phyloP scores from a whole-genome alignment of 2,888 invertebrate species.

The Parapristionchus giblindavisi region DNA sequence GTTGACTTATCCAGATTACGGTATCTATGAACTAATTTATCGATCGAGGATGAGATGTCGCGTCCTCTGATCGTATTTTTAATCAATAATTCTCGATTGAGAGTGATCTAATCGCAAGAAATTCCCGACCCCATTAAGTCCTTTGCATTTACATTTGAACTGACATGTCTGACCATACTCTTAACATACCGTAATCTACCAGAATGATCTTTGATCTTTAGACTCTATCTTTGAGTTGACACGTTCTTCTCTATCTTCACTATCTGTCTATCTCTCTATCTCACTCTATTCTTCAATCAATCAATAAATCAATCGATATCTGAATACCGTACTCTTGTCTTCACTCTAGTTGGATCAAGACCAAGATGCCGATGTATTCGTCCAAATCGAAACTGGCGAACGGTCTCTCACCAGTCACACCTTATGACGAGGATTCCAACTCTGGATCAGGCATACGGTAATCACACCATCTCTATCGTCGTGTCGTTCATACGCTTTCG shows the following conservation, averaged over 20 bases:
- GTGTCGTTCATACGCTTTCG: too few species aligned
- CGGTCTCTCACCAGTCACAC: not conserved
- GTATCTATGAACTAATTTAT: not conserved
- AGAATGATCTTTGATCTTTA: too few species aligned
- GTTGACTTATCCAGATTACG: conserved; percentile 14
- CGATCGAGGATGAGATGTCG: not conserved
- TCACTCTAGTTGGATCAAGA: conserved; percentile 32
- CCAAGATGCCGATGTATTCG: conserved; percentile 37
- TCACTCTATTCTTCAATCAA: too few species aligned
- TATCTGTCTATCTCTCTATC: too few species aligned
- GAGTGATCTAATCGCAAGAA: not conserved
- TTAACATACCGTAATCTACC: conserved; percentile 17
- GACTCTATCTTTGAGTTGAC: too few species aligned
- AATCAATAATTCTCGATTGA: not conserved
- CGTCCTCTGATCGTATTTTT: not conserved
- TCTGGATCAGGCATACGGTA: conserved; percentile 32
- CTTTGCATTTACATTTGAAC: not conserved
- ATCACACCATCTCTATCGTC: conserved; percentile 12
- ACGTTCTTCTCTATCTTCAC: too few species aligned
- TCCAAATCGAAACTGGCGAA: conserved; percentile 22
- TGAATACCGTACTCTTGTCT: not conserved
- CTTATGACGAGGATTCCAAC: conserved; percentile 21
- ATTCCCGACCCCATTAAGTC: not conserved
- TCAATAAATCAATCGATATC: not conserved
- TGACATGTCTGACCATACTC: not conserved